Base-by-base conservation (phyloP, 1,140 invertebrate species). In the Diabrotica undecimpunctata region DNA sequence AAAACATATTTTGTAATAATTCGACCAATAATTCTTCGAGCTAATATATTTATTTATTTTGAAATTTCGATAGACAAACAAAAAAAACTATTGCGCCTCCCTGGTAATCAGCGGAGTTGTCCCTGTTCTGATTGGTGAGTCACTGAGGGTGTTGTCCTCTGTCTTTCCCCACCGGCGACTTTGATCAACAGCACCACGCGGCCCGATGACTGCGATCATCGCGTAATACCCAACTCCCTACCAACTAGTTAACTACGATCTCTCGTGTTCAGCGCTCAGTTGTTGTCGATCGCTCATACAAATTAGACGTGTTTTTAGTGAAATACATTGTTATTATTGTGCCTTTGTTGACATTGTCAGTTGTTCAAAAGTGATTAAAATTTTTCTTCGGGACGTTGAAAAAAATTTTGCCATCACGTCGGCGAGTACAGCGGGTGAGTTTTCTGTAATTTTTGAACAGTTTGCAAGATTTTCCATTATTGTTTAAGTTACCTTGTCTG, bases 141-240 rank as follows among this genome's bases (percentile, higher is more conserved):
- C 77, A 78, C 69, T 69, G 77, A 78, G 77, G 77, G 77, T 78
- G 77, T 78, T 77, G 77, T 75, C 77, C 77, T 78, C 77, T 69
- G 66, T 68, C 68, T 63, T 67, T 51, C 65, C 67, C 61, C 66
- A 61, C 60, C 65, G 50, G 64, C 69, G 70, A 68, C 63, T 69
- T 11, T 55, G 62, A 72, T 67, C 66, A 53, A 38, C 14, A 13
- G 11, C 11, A 58, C 56, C 41, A 52, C 62, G 62, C 54, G 54
- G 54, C 5, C 12, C 25, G 25, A 0, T 36, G 38, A 12, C 55
- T 53, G 56, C 53, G 25, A 12, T 41, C 60, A 25, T 63, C 37
- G 61, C 61, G 53, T 57, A 57, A 64, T 64, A 50, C 41, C n/a
- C 59, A 14, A 38, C 35, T 54, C 61, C 38, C 38, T 39, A 8